These are phyloP conservation scores for Chionis minor DNA, from an alignment of 2,113 vertebrate species.

Conservation along the genomic window DNA sequence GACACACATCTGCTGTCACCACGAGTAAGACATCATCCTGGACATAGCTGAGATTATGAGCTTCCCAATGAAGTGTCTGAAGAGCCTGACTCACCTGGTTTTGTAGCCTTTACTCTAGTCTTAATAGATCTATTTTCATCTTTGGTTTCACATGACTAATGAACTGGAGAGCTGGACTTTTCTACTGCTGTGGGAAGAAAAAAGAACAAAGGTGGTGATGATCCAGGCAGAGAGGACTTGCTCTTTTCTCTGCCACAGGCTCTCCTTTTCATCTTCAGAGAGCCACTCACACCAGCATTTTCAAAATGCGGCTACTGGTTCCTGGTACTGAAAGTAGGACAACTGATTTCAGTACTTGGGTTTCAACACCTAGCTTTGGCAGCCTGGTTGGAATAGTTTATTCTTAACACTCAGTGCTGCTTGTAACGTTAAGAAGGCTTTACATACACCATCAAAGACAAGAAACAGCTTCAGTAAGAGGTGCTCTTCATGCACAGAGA, in stretches of 20 bases:
- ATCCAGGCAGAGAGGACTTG: background rate
- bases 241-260: background rate
- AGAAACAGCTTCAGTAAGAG: background rate
- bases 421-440: background rate
- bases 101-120: background rate
- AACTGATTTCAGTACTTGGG: background rate
- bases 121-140: background rate
- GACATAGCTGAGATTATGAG: rapidly evolving
- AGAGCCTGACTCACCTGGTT: background rate
- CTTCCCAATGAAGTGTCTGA: background rate
- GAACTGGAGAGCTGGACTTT: background rate
- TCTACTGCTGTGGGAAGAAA: background rate
- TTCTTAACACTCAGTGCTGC: background rate
- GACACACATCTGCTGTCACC: background rate
- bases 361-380: background rate
- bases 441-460: background rate
- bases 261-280: conserved; percentile 4
- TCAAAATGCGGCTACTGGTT: background rate
- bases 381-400: background rate
- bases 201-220: background rate
- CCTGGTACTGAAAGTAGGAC: background rate
- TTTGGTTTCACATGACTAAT: background rate
- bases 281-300: background rate
- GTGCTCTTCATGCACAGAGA: background rate
- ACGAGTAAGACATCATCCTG: rapidly evolving